These are phyloP conservation scores for Ectobius pallidus DNA, from an alignment of 2,888 invertebrate species.

Conservation along the genomic window DNA sequence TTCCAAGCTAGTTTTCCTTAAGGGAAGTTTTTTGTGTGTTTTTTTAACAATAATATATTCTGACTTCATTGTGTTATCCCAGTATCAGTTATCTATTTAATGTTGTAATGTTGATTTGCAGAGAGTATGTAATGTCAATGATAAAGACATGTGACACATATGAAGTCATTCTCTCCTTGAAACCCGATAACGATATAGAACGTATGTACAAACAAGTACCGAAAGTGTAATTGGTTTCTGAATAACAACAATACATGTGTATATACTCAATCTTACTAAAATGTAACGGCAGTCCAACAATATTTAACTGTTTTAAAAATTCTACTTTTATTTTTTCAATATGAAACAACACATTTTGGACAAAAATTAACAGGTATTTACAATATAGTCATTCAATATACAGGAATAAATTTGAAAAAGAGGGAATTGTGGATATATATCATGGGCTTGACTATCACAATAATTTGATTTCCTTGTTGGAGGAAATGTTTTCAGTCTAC, in stretches of 20 bases:
- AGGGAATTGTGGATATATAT: slow-evolving; percentile 10
- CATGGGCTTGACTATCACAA: slow-evolving; percentile 38
- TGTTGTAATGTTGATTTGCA: too few species aligned
- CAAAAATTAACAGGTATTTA: slow-evolving; percentile 13
- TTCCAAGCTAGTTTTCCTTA: too few species aligned
- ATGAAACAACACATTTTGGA: background rate
- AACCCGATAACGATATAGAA: slow-evolving; percentile 2
- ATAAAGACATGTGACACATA: too few species aligned
- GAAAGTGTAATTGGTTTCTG: slow-evolving; percentile 1
- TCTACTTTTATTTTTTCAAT: slow-evolving; percentile 7
- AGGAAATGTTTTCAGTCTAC: slow-evolving; percentile 28
- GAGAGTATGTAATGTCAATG: too few species aligned
- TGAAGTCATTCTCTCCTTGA: too few species aligned
- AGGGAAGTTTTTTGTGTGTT: too few species aligned
- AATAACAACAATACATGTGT: slow-evolving; percentile 7
- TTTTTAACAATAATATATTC: too few species aligned
- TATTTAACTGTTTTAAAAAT: slow-evolving; percentile 14
- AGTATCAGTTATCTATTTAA: too few species aligned
- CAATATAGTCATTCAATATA: background rate
- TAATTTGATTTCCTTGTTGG: slow-evolving; percentile 33
- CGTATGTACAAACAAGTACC: slow-evolving; percentile 2
- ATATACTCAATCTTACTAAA: background rate
- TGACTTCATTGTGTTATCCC: too few species aligned
- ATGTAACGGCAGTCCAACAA: background rate
- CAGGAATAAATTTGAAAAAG: background rate